Evolutionary conservation across 2,113 vertebrate species (phyloP), one percentile per base, ranked within the genome.

Genomic region (Lanius collurio): DNA sequence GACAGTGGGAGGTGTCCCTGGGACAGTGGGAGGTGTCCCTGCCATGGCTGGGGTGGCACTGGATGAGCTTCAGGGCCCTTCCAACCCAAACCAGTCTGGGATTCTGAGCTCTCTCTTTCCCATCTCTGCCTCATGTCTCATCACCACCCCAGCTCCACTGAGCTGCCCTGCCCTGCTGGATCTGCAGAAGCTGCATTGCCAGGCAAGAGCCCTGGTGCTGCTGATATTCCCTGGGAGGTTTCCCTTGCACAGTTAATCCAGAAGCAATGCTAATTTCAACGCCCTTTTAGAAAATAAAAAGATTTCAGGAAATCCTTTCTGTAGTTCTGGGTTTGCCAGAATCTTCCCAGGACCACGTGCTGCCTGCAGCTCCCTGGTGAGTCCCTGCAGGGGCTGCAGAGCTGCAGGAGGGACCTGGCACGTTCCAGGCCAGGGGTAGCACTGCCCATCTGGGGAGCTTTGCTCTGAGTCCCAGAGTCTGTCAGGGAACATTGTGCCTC

Each of bases 321-420:
- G 37, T 27, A n/a, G 3, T n/a, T 86, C 60, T 67, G 18, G 26
- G 26, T 88, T 73, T 78, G 52, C 33, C 3, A 83, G 68, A 50
- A 70, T 18, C 19, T 77, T 62, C 35, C 84, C n/a, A 64, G 0
- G 1, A 31, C 9, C 76, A 10, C 1, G 1, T 24, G 12, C 37
- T 82, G 47, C 19, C 71, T 0, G 0, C 71, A 59, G 53, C 17
- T 19, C 46, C 22, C 47, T 0, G 30, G 28, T 18, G n/a, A 83
- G 76, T 35, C 75, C 33, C 37, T 78, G 67, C 59, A 33, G 30
- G 19, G 76, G 28, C 63, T 80, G 35, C 52, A 75, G 81, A 42
- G 33, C 39, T 76, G 68, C 75, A 77, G 74, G 50, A 64, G 33
- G 42, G 35, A 3, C 7, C 50, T 39, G 50, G 46, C 83, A 37